phyloP scores from a whole-genome alignment of 37 sponge, comb jelly and placozoan genomes.

The Dysidea cf. avara region DNA sequence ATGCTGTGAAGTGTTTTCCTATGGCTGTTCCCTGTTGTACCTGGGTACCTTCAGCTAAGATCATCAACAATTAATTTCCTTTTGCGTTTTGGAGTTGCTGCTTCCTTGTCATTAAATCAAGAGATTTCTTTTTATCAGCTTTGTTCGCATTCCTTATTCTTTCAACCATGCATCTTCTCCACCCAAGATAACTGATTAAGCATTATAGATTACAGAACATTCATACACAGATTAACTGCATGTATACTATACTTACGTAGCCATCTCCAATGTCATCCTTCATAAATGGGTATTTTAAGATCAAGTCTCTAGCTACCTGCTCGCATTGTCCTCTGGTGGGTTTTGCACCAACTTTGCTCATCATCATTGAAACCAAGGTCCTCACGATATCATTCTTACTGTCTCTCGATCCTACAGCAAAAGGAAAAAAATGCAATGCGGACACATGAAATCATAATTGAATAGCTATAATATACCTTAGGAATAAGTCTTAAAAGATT shows the following conservation, averaged over 20 bases:
- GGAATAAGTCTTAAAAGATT: neutral
- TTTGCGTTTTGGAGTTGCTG: neutral
- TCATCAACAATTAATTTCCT: neutral
- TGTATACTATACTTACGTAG: slow-evolving; percentile 13
- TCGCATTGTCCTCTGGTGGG: slow-evolving; percentile 11
- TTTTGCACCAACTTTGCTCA: slow-evolving; percentile 5
- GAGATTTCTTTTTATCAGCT: neutral
- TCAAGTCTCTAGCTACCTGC: slow-evolving; percentile 9
- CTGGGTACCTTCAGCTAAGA: slow-evolving; percentile 11
- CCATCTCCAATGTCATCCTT: slow-evolving; percentile 43
- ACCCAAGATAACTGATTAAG: slow-evolving; percentile 38
- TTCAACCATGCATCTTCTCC: slow-evolving; percentile 38
- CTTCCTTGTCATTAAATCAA: neutral
- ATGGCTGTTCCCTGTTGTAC: neutral
- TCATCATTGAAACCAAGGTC: slow-evolving; percentile 26
- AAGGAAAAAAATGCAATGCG: too few species aligned
- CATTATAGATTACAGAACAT: too few species aligned
- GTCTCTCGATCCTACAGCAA: too few species aligned
- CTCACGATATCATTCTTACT: slow-evolving; percentile 30
- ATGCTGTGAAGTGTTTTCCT: too few species aligned
- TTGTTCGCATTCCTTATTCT: slow-evolving; percentile 16
- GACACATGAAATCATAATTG: too few species aligned
- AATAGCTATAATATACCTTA: too few species aligned
- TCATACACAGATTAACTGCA: neutral
- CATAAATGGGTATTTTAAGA: slow-evolving; percentile 51